Evolutionary conservation across 2,113 vertebrate species (phyloP).

Genomic region (Cephalopholis sonnerati): DNA sequence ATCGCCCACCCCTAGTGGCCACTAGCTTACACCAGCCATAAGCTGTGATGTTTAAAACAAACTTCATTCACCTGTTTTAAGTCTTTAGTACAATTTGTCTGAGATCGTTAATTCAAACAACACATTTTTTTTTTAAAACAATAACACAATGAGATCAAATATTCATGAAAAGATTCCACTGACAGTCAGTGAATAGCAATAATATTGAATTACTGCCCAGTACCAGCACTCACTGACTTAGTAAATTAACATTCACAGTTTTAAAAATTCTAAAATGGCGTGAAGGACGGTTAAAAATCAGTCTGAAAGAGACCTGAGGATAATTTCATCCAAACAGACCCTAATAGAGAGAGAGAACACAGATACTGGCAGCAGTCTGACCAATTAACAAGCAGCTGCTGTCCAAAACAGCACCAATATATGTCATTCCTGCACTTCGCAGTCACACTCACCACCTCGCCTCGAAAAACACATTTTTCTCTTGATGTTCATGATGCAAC

Average conservation of each 20-base stretch:
- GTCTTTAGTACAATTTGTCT: too few species aligned
- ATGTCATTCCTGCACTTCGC: background rate
- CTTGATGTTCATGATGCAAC: background rate
- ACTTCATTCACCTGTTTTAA: too few species aligned
- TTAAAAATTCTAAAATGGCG: background rate
- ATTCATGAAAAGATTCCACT: too few species aligned
- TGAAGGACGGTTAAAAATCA: background rate
- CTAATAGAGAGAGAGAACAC: background rate
- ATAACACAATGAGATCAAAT: too few species aligned
- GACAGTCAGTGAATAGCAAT: background rate
- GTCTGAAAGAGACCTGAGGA: background rate
- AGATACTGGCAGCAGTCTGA: background rate
- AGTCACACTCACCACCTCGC: background rate
- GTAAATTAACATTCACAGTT: background rate
- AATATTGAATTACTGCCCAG: background rate
- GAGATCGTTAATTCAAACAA: too few species aligned
- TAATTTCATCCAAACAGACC: background rate
- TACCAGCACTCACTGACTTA: background rate
- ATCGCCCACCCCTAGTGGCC: too few species aligned
- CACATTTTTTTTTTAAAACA: too few species aligned
- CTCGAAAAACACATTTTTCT: background rate
- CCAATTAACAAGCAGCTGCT: background rate
- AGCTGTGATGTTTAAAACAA: too few species aligned
- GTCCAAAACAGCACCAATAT: background rate
- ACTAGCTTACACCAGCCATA: too few species aligned